Evolutionary conservation across 1,140 invertebrate genomes (phyloP).

Genomic region (Camponotus floridanus): DNA sequence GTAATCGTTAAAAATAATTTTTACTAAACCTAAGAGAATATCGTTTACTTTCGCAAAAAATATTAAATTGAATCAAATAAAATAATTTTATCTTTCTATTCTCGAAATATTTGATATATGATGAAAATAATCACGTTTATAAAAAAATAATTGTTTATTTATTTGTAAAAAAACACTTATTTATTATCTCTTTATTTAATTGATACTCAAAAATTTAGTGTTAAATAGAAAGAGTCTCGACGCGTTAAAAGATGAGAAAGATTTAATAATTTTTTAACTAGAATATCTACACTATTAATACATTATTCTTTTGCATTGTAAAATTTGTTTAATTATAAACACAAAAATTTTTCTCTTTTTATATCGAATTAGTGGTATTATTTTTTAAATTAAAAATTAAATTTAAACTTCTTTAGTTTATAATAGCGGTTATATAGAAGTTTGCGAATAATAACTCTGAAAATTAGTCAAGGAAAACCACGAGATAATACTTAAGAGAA

Average conservation of each 20-base stretch:
- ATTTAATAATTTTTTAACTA: neutral
- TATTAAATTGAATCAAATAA: slow-evolving; percentile 14
- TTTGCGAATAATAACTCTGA: neutral
- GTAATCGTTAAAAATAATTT: neutral
- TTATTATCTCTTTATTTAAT: neutral
- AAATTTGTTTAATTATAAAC: slow-evolving; percentile 21
- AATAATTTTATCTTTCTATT: slow-evolving; percentile 12
- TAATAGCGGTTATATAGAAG: neutral
- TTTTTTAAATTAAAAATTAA: slow-evolving; percentile 10
- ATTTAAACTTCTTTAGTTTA: neutral
- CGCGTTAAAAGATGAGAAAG: neutral
- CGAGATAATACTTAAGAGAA: no score
- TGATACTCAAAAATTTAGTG: neutral
- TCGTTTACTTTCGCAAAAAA: neutral
- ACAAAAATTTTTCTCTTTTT: neutral
- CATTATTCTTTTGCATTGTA: neutral
- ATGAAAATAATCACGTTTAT: neutral
- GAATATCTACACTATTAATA: neutral
- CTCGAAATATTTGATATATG: neutral
- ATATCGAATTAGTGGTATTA: neutral
- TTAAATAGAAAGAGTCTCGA: neutral
- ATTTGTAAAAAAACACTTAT: no score
- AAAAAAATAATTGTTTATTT: no score
- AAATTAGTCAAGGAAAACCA: neutral
- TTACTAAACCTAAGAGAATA: neutral